Conservation (phyloP, 1,140 invertebrate species). For the Psix sp. region DNA sequence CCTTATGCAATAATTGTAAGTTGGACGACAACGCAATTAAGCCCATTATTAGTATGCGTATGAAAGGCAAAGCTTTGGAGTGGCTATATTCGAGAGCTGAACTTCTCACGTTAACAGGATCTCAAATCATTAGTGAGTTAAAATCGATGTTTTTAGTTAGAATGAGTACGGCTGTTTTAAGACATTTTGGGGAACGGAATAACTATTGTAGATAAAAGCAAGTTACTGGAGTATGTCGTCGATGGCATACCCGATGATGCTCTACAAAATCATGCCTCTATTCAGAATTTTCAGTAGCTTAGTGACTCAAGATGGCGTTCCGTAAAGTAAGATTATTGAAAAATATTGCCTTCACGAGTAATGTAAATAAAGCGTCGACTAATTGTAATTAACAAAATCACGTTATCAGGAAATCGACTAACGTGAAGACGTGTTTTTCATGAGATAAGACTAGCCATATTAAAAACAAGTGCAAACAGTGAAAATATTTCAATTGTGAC, state of each 20-base stretch:
- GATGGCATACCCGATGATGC: too few relatives aligned
- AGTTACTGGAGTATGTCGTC: too few relatives aligned
- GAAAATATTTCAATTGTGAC: conserved; percentile 1
- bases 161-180: too few relatives aligned
- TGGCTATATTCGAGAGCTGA: conserved; percentile 7
- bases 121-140: too few relatives aligned
- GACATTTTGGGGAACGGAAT: too few relatives aligned
- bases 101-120: not conserved
- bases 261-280: too few relatives aligned
- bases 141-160: too few relatives aligned
- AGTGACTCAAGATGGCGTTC: too few relatives aligned
- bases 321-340: not conserved
- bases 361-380: not conserved
- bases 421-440: not conserved
- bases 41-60: too few relatives aligned
- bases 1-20: not conserved
- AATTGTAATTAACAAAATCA: not conserved
- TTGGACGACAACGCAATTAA: too few relatives aligned
- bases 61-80: conserved; percentile 4
- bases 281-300: too few relatives aligned
- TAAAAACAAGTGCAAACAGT: not conserved
- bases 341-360: not conserved
- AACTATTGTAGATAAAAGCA: too few relatives aligned
- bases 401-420: not conserved
- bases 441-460: not conserved